Base-by-base conservation (phyloP, 2,797 vertebrate genomes). In the Centroberyx gerrardi region DNA sequence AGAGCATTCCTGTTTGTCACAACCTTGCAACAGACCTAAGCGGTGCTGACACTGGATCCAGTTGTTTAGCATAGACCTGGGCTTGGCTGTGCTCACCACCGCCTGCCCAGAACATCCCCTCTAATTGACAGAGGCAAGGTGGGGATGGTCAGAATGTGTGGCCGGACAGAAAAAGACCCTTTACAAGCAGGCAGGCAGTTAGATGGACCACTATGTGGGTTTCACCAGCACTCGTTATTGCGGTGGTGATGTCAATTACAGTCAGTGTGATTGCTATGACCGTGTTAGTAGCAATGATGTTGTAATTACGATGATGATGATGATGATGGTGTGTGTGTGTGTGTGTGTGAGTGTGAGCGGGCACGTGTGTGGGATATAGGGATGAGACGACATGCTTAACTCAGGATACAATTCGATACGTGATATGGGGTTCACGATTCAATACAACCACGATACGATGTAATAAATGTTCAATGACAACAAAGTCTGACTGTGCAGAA, bases 1-100 rank as follows among this genome's bases (percentile, higher is more conserved):
- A 40, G 10, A 59, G 53, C 83, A 88, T 88, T 89, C 86, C 76
- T 72, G 27, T 46, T 65, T 76, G 81, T 84, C 77, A 74, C 71
- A 78, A 69, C 68, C 68, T 76, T 54, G 42, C 27, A 80, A 62
- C 44, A 76, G 10, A 29, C 46, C 36, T 79, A 70, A 80, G 68
- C 33, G 3, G 44, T 68, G 66, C 48, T 72, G 64, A 68, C 51
- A 76, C 33, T 62, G 52, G 33, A 58, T 49, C 12, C 75, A 53
- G 42, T 63, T 48, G 60, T 44, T 55, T 56, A 70, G 74, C 48
- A 33, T 56, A 46, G 3, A 33, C 55, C 62, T 28, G 53, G 27
- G 4, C 33, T 64, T 31, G 54, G 68, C 62, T 17, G 29, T 40
- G 53, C 48, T 71, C 38, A 49, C 36, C 14, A 49, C 48, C 48